Percentiles rank a stretch among this genome's conserved stretches.
phyloP scores from a whole-genome alignment of 2,113 vertebrate species.

The Diadophis punctatus region DNA sequence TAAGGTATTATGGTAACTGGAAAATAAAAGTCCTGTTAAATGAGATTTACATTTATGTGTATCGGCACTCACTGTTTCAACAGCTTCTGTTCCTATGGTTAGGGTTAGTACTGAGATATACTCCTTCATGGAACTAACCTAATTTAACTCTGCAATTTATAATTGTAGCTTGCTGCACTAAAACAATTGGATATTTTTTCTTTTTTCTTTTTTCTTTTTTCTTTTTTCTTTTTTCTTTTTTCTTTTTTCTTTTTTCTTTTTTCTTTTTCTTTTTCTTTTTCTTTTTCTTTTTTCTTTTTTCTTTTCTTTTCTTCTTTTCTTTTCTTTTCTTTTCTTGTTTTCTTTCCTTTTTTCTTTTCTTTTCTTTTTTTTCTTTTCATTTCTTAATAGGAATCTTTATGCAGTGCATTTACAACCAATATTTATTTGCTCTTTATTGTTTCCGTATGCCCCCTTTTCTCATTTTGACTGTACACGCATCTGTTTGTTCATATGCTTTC shows the following conservation, averaged over 20 bases:
- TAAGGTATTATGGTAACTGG: background rate
- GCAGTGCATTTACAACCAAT: background rate
- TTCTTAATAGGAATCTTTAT: background rate
- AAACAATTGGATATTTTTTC: background rate
- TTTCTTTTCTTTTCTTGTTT: background rate
- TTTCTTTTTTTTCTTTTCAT: background rate
- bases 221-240: no score
- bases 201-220: background rate
- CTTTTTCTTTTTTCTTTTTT: no score
- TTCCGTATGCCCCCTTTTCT: background rate
- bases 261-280: no score
- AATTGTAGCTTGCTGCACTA: background rate
- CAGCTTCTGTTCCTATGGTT: background rate
- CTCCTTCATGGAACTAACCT: background rate
- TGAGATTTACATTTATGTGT: background rate
- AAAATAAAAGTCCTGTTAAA: background rate
- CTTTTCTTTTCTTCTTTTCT: no score
- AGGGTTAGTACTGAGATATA: background rate
- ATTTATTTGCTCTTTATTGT: background rate
- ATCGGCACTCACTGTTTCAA: background rate
- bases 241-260: no score
- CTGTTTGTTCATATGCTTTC: background rate
- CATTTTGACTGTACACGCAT: background rate
- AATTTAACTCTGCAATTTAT: background rate
- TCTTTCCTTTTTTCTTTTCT: no score